Evolutionary conservation across 2,888 invertebrate species (phyloP), one percentile per base, ranked within the genome.

Genomic region (Lithodes maja): DNA sequence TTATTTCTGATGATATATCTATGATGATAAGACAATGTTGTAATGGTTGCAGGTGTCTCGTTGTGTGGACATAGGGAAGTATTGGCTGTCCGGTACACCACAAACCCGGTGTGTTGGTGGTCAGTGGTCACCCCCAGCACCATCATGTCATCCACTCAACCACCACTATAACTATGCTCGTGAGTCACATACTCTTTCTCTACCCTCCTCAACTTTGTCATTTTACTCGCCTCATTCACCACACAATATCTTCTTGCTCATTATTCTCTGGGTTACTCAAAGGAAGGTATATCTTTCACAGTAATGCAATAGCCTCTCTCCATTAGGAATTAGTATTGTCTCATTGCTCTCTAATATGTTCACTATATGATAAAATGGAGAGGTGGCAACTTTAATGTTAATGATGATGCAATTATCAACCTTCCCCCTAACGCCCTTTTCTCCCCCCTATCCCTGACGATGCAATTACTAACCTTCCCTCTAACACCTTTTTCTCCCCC

Each of bases 91-190:
- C 17, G 97, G 97, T 0, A 96, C 96, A 0, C 96, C 95, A 92
- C 95, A 95, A 1, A 94, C 97, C 12, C 95, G 95, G 87, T 97
- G 97, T 93, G 95, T 96, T 84, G 96, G 96, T 75, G 97, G 97
- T 0, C 95, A 96, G 78, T 97, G 97, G 97, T 96, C 97, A 83
- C 97, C 97, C 1, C 95, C 95, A 2, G 96, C 96, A 92, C 97
- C 97, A 0, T 95, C 95, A 0, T 97, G 97, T 93, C 96, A 96
- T 92, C 97, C 97, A 1, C 95, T 97, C 0, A 97, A 97, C 93
- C 97, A 97, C 93, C 96, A 97, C 93, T 96, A 97, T 92, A 97
- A 97, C 93, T 97, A 97, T 93, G 97, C 97, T 33, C 96, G 96
- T 96, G 94, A 94, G 96, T 95, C 5, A 1, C 33, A 61, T 71